Conservation (phyloP, 64 coral and sea anemone genomes). For the Catalaphyllia jardinei region DNA sequence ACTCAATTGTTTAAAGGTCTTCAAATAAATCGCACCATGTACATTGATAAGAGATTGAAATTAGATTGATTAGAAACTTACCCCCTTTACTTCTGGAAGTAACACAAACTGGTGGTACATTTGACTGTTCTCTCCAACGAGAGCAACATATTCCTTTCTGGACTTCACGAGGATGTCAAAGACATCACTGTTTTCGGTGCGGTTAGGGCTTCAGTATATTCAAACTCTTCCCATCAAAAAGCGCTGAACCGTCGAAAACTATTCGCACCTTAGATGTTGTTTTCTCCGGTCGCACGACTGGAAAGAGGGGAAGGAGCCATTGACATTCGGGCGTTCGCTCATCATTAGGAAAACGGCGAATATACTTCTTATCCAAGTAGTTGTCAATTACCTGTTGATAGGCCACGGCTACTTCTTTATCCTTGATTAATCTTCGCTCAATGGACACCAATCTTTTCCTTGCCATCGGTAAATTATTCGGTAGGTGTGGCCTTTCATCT, state of each 20-base stretch:
- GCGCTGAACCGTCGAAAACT: conserved; percentile 76
- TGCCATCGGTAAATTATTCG: conserved; percentile 41
- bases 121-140: conserved; percentile 78
- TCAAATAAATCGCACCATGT: too few relatives aligned
- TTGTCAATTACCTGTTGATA: conserved; percentile 5
- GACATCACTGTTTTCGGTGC: conserved; percentile 67
- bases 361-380: conserved; percentile 9
- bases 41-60: too few relatives aligned
- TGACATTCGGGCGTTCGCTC: conserved; percentile 53
- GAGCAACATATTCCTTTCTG: conserved; percentile 48
- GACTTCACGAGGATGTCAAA: conserved; percentile 72
- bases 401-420: conserved; percentile 39
- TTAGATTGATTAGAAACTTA: too few relatives aligned
- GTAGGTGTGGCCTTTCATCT: conserved; percentile 46
- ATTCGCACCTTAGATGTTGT: conserved; percentile 52
- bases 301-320: conserved; percentile 71
- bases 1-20: too few relatives aligned
- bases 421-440: conserved; percentile 31
- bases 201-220: conserved; percentile 70
- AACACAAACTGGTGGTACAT: conserved; percentile 82
- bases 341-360: conserved; percentile 45
- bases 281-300: conserved; percentile 62
- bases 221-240: conserved; percentile 66
- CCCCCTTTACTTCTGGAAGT: too few relatives aligned
- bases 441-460: conserved; percentile 42